Conservation (phyloP, 1,140 invertebrate genomes). For the Meloidogyne hapla region DNA sequence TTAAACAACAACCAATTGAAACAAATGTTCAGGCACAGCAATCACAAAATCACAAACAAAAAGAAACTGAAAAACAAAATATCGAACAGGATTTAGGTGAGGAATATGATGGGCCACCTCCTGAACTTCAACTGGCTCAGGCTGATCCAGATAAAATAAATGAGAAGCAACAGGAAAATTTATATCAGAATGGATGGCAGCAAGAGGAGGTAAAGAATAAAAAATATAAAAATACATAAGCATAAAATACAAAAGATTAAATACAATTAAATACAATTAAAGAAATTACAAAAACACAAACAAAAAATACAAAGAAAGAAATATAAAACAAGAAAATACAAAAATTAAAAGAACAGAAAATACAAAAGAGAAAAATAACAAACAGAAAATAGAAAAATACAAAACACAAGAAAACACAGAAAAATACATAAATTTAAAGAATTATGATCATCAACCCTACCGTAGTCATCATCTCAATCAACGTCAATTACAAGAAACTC, state of each 20-base stretch:
- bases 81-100: neutral
- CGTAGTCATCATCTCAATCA: neutral
- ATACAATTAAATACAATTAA: neutral
- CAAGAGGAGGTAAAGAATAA: neutral
- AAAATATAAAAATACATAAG: neutral
- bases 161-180: neutral
- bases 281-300: neutral
- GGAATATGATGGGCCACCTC: constrained; percentile 13
- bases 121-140: constrained; percentile 14
- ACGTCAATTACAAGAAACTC: neutral
- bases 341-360: neutral
- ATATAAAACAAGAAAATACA: neutral
- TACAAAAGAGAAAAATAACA: neutral
- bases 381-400: neutral
- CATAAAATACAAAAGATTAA: neutral
- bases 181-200: neutral
- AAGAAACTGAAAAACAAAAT: neutral
- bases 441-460: neutral
- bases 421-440: neutral
- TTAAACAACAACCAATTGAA: neutral
- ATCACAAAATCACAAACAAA: neutral
- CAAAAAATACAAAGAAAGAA: neutral
- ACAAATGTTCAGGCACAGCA: neutral
- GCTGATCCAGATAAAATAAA: constrained; percentile 9
- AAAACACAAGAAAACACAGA: neutral